Conservation (phyloP, 2,797 vertebrate genomes). For the Labroides dimidiatus region DNA sequence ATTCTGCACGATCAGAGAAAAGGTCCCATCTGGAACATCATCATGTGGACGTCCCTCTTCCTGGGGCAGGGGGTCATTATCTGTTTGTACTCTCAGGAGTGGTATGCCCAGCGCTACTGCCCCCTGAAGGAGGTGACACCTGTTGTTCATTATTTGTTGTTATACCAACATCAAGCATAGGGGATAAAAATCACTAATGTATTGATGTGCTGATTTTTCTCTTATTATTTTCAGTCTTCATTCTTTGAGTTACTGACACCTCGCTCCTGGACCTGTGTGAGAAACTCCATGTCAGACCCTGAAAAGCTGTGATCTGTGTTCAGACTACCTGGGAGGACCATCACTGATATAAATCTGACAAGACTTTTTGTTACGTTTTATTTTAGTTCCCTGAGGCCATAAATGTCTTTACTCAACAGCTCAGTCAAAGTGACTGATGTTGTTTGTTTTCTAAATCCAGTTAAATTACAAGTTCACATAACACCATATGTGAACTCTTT, state of each 20-base stretch:
- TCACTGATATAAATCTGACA: conserved; percentile 38
- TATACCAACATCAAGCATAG: not conserved
- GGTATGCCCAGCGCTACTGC: conserved; percentile 94
- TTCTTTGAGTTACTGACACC: conserved; percentile 92
- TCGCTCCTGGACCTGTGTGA: conserved; percentile 93
- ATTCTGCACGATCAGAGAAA: conserved; percentile 93
- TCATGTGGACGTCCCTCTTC: conserved; percentile 96
- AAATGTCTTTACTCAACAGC: conserved; percentile 35
- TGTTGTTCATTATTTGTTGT: not conserved
- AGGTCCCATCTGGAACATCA: conserved; percentile 95
- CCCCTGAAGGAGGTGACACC: conserved; percentile 88
- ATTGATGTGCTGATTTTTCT: not conserved
- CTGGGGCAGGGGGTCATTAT: conserved; percentile 93
- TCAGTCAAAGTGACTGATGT: conserved; percentile 64
- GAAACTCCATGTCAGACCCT: conserved; percentile 22
- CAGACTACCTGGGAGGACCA: conserved; percentile 13
- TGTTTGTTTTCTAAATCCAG: conserved; percentile 42
- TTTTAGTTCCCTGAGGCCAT: conserved; percentile 59
- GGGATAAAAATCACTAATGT: not conserved
- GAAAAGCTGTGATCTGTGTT: conserved; percentile 39
- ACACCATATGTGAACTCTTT: conserved; percentile 23
- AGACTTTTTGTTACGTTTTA: conserved; percentile 38
- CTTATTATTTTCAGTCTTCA: conserved; percentile 81
- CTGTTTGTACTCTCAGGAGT: conserved; percentile 97
- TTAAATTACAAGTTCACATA: conserved; percentile 28